Base-by-base conservation (phyloP, 2,888 invertebrate species). In the Apamea sordens region DNA sequence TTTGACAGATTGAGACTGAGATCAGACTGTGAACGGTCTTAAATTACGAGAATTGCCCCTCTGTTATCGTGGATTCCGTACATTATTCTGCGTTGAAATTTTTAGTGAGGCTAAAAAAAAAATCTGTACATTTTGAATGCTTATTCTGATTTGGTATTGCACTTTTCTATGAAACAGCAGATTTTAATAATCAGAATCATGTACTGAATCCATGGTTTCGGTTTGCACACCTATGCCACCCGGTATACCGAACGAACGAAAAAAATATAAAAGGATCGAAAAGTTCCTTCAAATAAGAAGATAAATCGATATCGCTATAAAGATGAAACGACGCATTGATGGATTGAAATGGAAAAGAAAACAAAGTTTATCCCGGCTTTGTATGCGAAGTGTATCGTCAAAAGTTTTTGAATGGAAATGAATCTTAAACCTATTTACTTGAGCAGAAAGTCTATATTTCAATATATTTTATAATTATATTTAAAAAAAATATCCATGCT, bases 341-440 rank as follows among this genome's bases (percentile, higher is more conserved):
- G 59, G 69, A 84, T 73, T 70, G 63, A 82, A 84, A 85, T 80
- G 50, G 21, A 53, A 50, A 50, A 53, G 8, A 53, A 21, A 18
- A 79, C 44, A 63, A 83, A 85, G 75, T 85, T 83, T 75, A 68
- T 44, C 18, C 56, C 24, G 21, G 36, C 50, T 67, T 75, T 28
- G 65, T 63, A 74, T 68, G 69, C 71, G 41, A 79, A 84, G 41
- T 56, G 18, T 71, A 68, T 68, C 24, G 47, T 8, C 21, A 50
- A 80, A 61, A 80, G 81, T 75, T 83, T 74, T 84, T 36, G 13
- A 75, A 71, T 68, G 50, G 41, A 63, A 74, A 67, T 80, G 75
- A 75, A 71, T 83, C 24, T 71, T 67, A 11, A 68, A 71, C 50
- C 21, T 64, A n/a, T n/a, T 47, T 36, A 53, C 28, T 63, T 56